A percentile compares a stretch with the other conserved stretches of the same genome.
Evolutionary conservation across 2,113 vertebrate genomes (phyloP).

Genomic region (Petaurus breviceps): DNA sequence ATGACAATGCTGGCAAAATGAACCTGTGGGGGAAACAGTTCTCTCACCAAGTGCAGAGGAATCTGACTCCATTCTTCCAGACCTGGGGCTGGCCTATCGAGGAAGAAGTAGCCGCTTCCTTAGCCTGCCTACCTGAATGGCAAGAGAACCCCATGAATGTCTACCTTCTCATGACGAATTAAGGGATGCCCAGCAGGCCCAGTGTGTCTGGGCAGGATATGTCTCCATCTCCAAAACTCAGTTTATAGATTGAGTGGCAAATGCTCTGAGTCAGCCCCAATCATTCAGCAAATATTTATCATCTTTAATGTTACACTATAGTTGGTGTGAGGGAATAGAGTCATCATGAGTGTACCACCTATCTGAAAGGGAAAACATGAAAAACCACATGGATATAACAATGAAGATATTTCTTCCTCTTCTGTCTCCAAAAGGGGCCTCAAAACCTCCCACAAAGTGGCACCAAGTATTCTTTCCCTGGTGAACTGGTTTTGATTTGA

Average conservation of each 20-base stretch:
- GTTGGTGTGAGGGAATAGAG: constrained; percentile 73
- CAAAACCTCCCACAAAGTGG: not conserved
- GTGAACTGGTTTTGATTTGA: not conserved
- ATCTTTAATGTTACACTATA: not conserved
- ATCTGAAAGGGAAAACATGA: not conserved
- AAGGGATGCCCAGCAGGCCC: constrained; percentile 56
- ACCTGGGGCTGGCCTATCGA: constrained; percentile 87
- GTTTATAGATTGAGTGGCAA: not conserved
- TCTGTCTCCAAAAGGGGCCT: not conserved
- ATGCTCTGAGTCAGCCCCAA: not conserved
- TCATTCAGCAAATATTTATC: not conserved
- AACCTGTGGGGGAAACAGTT: constrained; percentile 86
- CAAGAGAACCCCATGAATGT: constrained; percentile 85
- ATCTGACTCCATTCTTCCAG: constrained; percentile 85
- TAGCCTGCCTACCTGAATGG: constrained; percentile 84
- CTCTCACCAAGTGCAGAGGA: constrained; percentile 85
- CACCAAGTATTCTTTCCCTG: not conserved
- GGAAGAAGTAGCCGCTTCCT: constrained; percentile 79
- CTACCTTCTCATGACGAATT: constrained; percentile 77
- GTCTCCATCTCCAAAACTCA: too few species aligned
- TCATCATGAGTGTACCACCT: constrained; percentile 63
- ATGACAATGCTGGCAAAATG: constrained; percentile 84
- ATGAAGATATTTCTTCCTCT: not conserved
- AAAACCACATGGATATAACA: not conserved
- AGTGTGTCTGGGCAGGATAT: not conserved